Evolutionary conservation across 2,113 vertebrate genomes (phyloP).

Genomic region (Progne subis): DNA sequence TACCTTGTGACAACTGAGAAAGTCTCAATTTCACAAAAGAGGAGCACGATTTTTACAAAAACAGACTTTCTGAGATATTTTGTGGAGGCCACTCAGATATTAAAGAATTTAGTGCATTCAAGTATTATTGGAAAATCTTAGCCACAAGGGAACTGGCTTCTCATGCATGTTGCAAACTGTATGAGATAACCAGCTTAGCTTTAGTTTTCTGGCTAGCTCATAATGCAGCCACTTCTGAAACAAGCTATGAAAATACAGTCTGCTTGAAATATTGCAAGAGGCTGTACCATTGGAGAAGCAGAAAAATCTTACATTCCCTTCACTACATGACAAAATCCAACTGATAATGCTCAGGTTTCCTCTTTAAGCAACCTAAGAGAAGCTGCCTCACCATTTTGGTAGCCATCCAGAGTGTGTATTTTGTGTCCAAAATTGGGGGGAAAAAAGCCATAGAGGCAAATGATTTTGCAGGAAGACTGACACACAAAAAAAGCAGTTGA

Average conservation of each 20-base stretch:
- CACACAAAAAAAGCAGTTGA: not conserved
- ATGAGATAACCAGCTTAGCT: conserved; percentile 38
- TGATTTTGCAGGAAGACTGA: not conserved
- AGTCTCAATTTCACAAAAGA: not conserved
- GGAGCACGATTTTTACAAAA: not conserved
- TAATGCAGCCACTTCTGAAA: not conserved
- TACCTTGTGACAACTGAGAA: not conserved
- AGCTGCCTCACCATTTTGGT: conserved; percentile 9
- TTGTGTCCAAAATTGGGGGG: not conserved
- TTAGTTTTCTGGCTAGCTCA: not conserved
- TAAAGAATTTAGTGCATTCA: not conserved
- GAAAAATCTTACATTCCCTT: not conserved
- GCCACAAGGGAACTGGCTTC: not conserved
- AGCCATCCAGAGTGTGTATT: not conserved
- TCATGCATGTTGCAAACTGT: not conserved
- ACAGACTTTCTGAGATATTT: not conserved
- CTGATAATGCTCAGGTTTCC: not conserved
- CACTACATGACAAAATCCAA: not conserved
- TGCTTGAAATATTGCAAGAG: not conserved
- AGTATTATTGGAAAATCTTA: conserved; percentile 28
- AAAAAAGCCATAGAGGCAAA: not conserved
- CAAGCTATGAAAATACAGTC: not conserved
- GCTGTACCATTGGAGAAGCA: not conserved
- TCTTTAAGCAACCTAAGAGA: not conserved
- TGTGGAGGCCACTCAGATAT: not conserved